These are phyloP conservation scores for Volucella zonaria DNA, from an alignment of 2,888 invertebrate genomes.

Conservation along the genomic window DNA sequence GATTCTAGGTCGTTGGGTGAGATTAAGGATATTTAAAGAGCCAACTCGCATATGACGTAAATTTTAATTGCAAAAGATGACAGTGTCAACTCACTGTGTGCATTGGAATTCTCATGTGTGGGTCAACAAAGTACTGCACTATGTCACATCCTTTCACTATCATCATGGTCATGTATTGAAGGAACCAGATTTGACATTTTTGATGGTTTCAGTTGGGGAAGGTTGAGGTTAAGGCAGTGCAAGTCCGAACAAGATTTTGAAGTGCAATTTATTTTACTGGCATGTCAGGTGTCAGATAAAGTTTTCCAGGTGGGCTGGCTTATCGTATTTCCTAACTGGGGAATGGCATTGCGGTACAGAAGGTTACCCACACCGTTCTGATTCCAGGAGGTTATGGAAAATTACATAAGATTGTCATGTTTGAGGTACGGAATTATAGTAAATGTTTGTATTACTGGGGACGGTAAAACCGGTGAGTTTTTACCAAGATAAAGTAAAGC, in stretches of 20 bases:
- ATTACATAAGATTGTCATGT: conserved; percentile 23
- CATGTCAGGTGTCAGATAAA: conserved; percentile 41
- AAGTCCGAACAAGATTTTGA: conserved; percentile 17
- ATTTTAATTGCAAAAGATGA: conserved; percentile 34
- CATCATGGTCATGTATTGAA: conserved; percentile 15
- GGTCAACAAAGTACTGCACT: too few relatives aligned
- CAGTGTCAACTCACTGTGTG: too few relatives aligned
- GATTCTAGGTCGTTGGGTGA: too few relatives aligned
- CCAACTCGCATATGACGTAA: neutral
- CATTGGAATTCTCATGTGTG: neutral
- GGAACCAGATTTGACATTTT: conserved; percentile 40
- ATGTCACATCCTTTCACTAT: too few relatives aligned
- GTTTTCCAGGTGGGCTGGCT: neutral
- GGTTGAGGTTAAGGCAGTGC: conserved; percentile 4
- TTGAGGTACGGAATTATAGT: neutral
- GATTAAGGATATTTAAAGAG: too few relatives aligned
- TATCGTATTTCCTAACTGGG: neutral
- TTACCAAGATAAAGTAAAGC: too few relatives aligned
- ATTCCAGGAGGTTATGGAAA: conserved; percentile 1
- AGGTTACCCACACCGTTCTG: conserved; percentile 11
- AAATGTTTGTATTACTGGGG: neutral
- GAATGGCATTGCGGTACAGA: conserved; percentile 29
- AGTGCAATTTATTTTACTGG: conserved; percentile 28
- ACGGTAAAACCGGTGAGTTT: too few relatives aligned
- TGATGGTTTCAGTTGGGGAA: conserved; percentile 22